Evolutionary conservation across 2,113 vertebrate species (phyloP).

Genomic region (Malurus elegans): DNA sequence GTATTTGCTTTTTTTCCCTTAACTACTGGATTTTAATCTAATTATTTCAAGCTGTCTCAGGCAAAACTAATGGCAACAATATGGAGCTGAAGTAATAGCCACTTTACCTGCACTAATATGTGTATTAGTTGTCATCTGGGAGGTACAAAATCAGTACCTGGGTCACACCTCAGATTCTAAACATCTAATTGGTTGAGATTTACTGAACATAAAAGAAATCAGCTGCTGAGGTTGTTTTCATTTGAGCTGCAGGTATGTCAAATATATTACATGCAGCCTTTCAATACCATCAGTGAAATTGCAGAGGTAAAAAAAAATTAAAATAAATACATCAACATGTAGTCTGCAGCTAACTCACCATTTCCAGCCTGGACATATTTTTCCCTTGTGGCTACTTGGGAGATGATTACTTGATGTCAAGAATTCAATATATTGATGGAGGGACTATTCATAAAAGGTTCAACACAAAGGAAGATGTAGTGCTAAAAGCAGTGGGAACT

Average conservation of each 20-base stretch:
- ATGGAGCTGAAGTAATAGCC: not conserved
- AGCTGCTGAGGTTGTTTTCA: not conserved
- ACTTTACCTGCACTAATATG: not conserved
- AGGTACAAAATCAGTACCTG: not conserved
- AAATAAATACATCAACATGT: not conserved
- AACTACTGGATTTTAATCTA: not conserved
- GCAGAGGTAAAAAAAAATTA: not conserved
- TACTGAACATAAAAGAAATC: not conserved
- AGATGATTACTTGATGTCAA: not conserved
- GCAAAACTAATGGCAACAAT: not conserved
- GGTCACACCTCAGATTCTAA: not conserved
- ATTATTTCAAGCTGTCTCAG: not conserved
- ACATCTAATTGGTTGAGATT: not conserved
- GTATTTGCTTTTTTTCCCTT: not conserved
- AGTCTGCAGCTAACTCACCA: not conserved
- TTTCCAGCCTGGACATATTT: not conserved
- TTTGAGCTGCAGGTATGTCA: not conserved
- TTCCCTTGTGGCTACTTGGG: not conserved
- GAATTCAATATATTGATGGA: not conserved
- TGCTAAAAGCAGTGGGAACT: not conserved
- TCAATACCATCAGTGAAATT: not conserved
- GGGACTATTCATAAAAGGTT: not conserved
- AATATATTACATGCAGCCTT: not conserved
- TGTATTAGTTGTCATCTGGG: not conserved
- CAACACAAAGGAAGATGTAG: not conserved